phyloP scores from a whole-genome alignment of 2,797 vertebrate genomes.

The Diceros bicornis region DNA sequence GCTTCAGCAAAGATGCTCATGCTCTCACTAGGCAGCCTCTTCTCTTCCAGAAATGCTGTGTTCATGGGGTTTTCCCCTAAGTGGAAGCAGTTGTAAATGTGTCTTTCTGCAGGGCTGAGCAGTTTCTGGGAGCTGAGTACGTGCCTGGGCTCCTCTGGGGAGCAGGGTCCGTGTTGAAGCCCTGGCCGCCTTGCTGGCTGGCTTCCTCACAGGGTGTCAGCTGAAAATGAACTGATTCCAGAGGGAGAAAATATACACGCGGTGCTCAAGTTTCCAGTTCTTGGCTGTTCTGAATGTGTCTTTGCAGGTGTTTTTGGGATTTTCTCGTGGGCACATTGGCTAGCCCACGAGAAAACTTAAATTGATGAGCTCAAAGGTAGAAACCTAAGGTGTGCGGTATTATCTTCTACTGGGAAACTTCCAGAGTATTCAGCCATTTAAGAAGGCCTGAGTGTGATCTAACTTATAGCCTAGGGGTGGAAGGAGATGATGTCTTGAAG shows the following conservation, averaged over 20 bases:
- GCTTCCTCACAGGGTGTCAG: neutral
- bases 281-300: neutral
- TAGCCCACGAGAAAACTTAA: neutral
- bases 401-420: neutral
- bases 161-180: neutral
- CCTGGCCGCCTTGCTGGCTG: neutral
- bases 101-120: neutral
- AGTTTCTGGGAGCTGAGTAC: neutral
- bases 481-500: neutral
- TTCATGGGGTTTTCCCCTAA: neutral
- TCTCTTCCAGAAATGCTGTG: constrained; percentile 15
- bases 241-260: neutral
- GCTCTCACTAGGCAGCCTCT: neutral
- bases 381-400: neutral
- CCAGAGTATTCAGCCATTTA: neutral
- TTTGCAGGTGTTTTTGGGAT: neutral
- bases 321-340: neutral
- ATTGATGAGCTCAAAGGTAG: neutral
- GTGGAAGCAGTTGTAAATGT: neutral
- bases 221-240: neutral
- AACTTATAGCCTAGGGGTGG: neutral
- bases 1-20: neutral
- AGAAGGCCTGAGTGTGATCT: neutral
- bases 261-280: neutral
- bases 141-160: neutral